A percentile compares a stretch with the other conserved stretches of the same genome.
phyloP scores from a whole-genome alignment of 2,888 invertebrate genomes.

The Euzophera pinguis region DNA sequence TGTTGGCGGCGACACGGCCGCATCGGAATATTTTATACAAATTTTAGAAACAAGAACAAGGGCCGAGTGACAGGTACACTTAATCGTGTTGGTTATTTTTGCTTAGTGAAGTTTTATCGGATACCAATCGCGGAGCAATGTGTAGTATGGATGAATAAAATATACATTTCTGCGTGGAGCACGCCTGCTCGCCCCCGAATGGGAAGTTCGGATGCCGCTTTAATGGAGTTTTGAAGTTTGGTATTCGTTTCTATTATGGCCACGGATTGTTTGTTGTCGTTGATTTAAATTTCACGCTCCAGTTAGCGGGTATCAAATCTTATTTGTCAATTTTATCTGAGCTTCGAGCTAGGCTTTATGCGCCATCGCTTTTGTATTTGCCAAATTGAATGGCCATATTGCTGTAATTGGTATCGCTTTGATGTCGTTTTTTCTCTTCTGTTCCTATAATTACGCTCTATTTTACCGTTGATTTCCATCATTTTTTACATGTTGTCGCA shows the following conservation, averaged over 20 bases:
- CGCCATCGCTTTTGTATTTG: constrained; percentile 34
- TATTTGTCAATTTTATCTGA: constrained; percentile 54
- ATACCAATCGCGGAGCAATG: constrained; percentile 64
- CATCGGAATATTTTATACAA: constrained; percentile 77
- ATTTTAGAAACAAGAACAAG: constrained; percentile 77
- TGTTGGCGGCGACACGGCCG: constrained; percentile 62
- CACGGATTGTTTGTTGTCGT: constrained; percentile 65
- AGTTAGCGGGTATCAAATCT: constrained; percentile 59
- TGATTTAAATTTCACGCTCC: constrained; percentile 68
- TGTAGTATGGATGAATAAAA: constrained; percentile 72
- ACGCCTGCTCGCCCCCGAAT: constrained; percentile 60
- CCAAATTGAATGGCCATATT: constrained; percentile 29
- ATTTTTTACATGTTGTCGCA: constrained; percentile 34
- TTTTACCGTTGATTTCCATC: constrained; percentile 15
- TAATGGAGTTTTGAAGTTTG: constrained; percentile 73
- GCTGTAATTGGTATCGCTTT: constrained; percentile 29
- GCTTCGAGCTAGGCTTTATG: constrained; percentile 33
- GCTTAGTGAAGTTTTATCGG: constrained; percentile 68
- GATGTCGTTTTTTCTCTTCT: constrained; percentile 14
- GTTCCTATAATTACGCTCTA: constrained; percentile 1
- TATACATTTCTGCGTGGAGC: constrained; percentile 65
- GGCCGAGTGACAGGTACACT: constrained; percentile 75
- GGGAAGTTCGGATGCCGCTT: constrained; percentile 62
- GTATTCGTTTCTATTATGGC: constrained; percentile 69
- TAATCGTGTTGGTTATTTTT: constrained; percentile 73